Evolutionary conservation across 2,888 invertebrate genomes (phyloP).

Genomic region (Nomada hirtipes): DNA sequence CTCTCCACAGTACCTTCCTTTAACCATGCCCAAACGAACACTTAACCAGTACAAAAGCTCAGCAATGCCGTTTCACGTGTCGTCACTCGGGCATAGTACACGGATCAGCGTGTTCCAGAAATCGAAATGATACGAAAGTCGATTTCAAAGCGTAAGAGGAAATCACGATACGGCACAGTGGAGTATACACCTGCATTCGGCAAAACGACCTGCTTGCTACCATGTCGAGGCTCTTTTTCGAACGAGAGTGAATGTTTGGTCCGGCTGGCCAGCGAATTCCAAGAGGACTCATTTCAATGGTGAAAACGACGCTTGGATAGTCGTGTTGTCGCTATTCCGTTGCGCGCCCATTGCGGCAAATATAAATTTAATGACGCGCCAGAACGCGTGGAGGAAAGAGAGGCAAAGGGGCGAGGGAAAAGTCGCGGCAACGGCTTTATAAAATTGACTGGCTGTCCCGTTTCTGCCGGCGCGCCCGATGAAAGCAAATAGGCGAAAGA

Average conservation of each 20-base stretch:
- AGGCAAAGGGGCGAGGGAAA: neutral
- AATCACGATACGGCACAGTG: conserved; percentile 31
- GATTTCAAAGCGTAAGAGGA: conserved; percentile 16
- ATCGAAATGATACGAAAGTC: neutral
- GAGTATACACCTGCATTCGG: conserved; percentile 22
- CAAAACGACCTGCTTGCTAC: neutral
- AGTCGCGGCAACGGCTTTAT: conserved; percentile 41
- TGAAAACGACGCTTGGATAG: conserved; percentile 47
- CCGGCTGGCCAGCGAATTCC: conserved; percentile 46
- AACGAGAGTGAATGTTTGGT: conserved; percentile 37
- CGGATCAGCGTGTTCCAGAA: neutral
- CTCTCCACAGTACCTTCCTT: neutral
- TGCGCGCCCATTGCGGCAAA: conserved; percentile 49
- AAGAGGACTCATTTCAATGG: conserved; percentile 36
- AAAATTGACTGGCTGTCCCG: conserved; percentile 54
- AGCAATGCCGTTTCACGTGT: neutral
- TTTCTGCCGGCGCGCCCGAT: conserved; percentile 23
- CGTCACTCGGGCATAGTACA: neutral
- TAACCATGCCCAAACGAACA: neutral
- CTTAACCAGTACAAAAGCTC: conserved; percentile 7
- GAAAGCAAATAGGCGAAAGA: conserved; percentile 49
- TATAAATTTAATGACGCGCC: conserved; percentile 66
- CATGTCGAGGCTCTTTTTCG: conserved; percentile 5
- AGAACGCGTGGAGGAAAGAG: neutral
- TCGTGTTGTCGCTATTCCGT: conserved; percentile 19